A percentile compares a stretch with the other conserved stretches of the same genome.
These are phyloP conservation scores for Orgyia antiqua DNA, from an alignment of 2,888 invertebrate species.

Conservation along the genomic window DNA sequence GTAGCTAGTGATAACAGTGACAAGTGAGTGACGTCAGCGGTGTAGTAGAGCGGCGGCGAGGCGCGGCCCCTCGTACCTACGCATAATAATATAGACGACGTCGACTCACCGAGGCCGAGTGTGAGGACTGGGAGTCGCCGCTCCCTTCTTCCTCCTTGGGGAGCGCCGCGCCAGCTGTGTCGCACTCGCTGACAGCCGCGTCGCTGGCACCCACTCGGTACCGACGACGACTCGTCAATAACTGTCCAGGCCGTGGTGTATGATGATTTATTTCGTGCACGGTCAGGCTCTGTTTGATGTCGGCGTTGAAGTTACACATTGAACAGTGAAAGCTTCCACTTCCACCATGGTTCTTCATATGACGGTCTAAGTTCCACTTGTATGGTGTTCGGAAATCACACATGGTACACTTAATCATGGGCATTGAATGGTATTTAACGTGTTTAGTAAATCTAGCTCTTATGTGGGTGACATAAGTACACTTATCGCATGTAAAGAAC, in stretches of 20 bases:
- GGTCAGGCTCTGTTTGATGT: slow-evolving; percentile 93
- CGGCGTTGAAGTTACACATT: slow-evolving; percentile 93
- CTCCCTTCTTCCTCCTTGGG: slow-evolving; percentile 71
- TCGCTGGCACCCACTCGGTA: slow-evolving; percentile 88
- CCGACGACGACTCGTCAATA: slow-evolving; percentile 76
- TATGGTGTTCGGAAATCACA: slow-evolving; percentile 96
- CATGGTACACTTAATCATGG: slow-evolving; percentile 94
- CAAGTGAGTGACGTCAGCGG: slow-evolving; percentile 57
- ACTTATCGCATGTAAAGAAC: slow-evolving; percentile 92
- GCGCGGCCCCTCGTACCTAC: slow-evolving; percentile 45
- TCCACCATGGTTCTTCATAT: slow-evolving; percentile 94
- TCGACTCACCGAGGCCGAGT: slow-evolving; percentile 61
- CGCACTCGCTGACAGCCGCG: slow-evolving; percentile 47
- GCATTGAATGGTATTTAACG: slow-evolving; percentile 95
- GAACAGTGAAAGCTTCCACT: slow-evolving; percentile 91
- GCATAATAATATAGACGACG: slow-evolving; percentile 12
- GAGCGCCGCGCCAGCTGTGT: slow-evolving; percentile 43
- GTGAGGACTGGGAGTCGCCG: slow-evolving; percentile 68
- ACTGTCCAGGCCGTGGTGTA: slow-evolving; percentile 87
- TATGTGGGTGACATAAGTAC: slow-evolving; percentile 94
- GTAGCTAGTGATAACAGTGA: slow-evolving; percentile 39
- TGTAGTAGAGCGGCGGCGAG: slow-evolving; percentile 26
- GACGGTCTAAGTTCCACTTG: slow-evolving; percentile 95
- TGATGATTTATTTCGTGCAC: slow-evolving; percentile 96
- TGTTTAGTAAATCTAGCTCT: slow-evolving; percentile 94